phyloP scores from a whole-genome alignment of 2,888 invertebrate genomes.

The Lycaena phlaeas region DNA sequence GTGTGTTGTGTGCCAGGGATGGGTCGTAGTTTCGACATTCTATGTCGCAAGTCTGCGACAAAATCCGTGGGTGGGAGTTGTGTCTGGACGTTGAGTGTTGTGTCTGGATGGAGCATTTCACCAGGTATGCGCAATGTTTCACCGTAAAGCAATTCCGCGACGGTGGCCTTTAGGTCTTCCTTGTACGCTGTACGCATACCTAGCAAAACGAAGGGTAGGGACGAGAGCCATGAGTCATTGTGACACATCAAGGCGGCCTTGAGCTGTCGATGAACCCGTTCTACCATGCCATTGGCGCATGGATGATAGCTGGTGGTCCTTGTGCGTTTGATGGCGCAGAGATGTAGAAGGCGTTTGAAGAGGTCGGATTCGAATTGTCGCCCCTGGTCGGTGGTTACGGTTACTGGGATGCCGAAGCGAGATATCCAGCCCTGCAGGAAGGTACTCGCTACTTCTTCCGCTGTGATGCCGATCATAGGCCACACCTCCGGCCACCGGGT shows the following conservation, averaged over 20 bases:
- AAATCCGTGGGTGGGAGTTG: no score
- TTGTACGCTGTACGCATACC: conserved; percentile 17
- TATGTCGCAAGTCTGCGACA: no score
- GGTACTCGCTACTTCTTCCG: conserved; percentile 17
- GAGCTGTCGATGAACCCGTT: conserved; percentile 27
- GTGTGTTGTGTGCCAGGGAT: no score
- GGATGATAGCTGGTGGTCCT: conserved; percentile 14
- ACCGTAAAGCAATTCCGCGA: no score
- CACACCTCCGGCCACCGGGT: no score
- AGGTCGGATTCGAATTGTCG: conserved; percentile 21
- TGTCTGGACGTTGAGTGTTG: no score
- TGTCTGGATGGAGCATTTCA: no score
- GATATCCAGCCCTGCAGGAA: conserved; percentile 20
- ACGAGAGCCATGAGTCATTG: conserved; percentile 11
- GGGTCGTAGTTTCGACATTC: no score
- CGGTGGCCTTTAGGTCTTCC: conserved; percentile 14
- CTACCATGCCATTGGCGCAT: conserved; percentile 9
- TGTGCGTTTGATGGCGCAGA: conserved; percentile 6
- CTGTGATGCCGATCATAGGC: conserved; percentile 40
- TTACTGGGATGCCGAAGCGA: conserved; percentile 18
- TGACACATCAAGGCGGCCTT: conserved; percentile 24
- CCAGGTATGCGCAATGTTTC: no score
- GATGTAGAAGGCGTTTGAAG: conserved; percentile 11
- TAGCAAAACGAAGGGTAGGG: conserved; percentile 15
- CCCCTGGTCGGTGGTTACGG: conserved; percentile 20